A percentile compares a stretch with the other conserved stretches of the same genome.
Evolutionary conservation across 1,140 invertebrate genomes (phyloP).

Genomic region (Pinna nobilis): DNA sequence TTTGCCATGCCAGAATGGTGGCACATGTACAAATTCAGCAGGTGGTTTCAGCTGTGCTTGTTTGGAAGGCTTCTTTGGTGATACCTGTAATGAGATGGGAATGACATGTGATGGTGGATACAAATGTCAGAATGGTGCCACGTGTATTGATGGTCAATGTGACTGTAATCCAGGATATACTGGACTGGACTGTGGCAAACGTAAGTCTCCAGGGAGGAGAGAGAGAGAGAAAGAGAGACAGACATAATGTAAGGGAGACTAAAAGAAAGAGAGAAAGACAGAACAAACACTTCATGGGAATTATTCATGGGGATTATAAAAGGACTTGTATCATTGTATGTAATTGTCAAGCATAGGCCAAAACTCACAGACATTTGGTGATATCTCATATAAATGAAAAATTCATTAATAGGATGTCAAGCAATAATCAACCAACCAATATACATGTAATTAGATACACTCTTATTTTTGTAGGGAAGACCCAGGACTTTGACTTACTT

Average conservation of each 20-base stretch:
- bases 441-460: not conserved
- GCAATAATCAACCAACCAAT: not conserved
- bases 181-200: conserved; percentile 86
- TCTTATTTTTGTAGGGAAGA: conserved; percentile 17
- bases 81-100: conserved; percentile 81
- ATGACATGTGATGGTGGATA: conserved; percentile 80
- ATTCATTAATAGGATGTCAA: not conserved
- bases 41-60: conserved; percentile 46
- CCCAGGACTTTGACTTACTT: conserved; percentile 24
- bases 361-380: too few species aligned
- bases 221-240: too few species aligned
- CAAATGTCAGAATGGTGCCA: conserved; percentile 83
- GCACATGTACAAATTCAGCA: conserved; percentile 57
- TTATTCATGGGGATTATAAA: too few species aligned
- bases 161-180: conserved; percentile 83
- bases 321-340: too few species aligned
- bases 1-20: conserved; percentile 61
- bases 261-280: too few species aligned
- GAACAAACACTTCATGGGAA: too few species aligned
- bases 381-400: not conserved
- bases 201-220: too few species aligned
- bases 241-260: too few species aligned
- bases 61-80: conserved; percentile 41
- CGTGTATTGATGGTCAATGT: conserved; percentile 94
- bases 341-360: too few species aligned